These are phyloP conservation scores for Zaprionus tsacasi DNA, from an alignment of 1,140 invertebrate genomes.

Conservation along the genomic window DNA sequence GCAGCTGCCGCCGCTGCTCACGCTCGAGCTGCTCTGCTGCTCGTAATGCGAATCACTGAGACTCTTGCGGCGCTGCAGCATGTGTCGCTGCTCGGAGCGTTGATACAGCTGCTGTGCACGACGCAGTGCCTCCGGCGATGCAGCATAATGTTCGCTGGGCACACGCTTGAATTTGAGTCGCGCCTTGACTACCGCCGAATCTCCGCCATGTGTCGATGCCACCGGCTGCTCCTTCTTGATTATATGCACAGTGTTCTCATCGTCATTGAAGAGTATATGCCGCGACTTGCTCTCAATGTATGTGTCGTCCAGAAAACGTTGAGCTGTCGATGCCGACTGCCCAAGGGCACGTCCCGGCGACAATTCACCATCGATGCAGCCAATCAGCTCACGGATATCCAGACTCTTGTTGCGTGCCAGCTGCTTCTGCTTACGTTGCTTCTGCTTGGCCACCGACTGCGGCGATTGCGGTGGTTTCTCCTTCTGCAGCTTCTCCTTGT, in stretches of 20 bases:
- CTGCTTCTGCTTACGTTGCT: slow-evolving; percentile 59
- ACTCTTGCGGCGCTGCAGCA: slow-evolving; percentile 67
- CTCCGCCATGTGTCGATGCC: slow-evolving; percentile 47
- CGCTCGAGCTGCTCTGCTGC: slow-evolving; percentile 63
- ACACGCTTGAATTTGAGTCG: slow-evolving; percentile 76
- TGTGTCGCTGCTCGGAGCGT: slow-evolving; percentile 60
- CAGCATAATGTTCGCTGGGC: slow-evolving; percentile 55
- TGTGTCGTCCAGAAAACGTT: slow-evolving; percentile 78
- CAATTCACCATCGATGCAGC: slow-evolving; percentile 65
- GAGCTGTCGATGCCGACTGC: background rate
- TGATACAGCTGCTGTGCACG: slow-evolving; percentile 64
- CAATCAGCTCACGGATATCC: slow-evolving; percentile 77
- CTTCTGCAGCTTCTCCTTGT: slow-evolving; percentile 69
- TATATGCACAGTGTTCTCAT: slow-evolving; percentile 78
- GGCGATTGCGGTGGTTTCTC: slow-evolving; percentile 68
- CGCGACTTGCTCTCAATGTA: slow-evolving; percentile 78
- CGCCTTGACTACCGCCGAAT: slow-evolving; percentile 56
- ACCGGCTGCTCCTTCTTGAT: slow-evolving; percentile 80
- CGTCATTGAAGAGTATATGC: slow-evolving; percentile 81
- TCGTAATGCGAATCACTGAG: slow-evolving; percentile 54
- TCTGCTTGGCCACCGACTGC: slow-evolving; percentile 47
- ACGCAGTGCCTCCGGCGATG: slow-evolving; percentile 68
- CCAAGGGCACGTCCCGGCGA: slow-evolving; percentile 15
- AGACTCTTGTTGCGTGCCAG: slow-evolving; percentile 76
- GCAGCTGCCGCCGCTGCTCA: slow-evolving; percentile 62